Percentiles rank a stretch among this genome's conserved stretches.
phyloP scores from a whole-genome alignment of 2,888 invertebrate genomes.

The Scaptomyza tumidula region DNA sequence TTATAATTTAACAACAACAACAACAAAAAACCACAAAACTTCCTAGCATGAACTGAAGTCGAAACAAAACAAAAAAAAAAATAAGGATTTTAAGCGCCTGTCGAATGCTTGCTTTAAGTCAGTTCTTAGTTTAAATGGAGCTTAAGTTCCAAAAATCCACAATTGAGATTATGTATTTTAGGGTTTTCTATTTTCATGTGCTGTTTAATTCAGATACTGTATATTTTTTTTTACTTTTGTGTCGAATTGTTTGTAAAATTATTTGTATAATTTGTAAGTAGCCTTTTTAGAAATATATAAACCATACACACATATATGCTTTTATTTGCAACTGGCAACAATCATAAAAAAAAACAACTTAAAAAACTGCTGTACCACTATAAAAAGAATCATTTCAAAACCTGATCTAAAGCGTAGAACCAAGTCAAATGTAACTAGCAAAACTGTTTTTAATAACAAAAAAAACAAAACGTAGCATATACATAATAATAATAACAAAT shows the following conservation, averaged over 20 bases:
- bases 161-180: constrained; percentile 62
- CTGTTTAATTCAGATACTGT: neutral
- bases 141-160: constrained; percentile 30
- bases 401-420: constrained; percentile 79
- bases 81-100: neutral
- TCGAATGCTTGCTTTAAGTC: constrained; percentile 20
- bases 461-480: too few relatives aligned
- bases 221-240: constrained; percentile 9
- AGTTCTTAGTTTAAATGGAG: constrained; percentile 47
- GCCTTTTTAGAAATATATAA: constrained; percentile 29
- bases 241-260: constrained; percentile 27
- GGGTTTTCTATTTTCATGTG: neutral
- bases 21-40: constrained; percentile 49
- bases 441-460: constrained; percentile 20
- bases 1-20: constrained; percentile 54
- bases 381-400: constrained; percentile 67
- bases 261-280: constrained; percentile 32
- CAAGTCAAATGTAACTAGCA: constrained; percentile 79
- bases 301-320: constrained; percentile 7
- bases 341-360: constrained; percentile 51
- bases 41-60: constrained; percentile 62
- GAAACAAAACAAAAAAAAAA: constrained; percentile 9
- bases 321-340: constrained; percentile 74
- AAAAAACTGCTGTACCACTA: constrained; percentile 66
- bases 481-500: constrained; percentile 30